Conservation (phyloP, 64 coral and sea anemone species). For the Platygyra sinensis region DNA sequence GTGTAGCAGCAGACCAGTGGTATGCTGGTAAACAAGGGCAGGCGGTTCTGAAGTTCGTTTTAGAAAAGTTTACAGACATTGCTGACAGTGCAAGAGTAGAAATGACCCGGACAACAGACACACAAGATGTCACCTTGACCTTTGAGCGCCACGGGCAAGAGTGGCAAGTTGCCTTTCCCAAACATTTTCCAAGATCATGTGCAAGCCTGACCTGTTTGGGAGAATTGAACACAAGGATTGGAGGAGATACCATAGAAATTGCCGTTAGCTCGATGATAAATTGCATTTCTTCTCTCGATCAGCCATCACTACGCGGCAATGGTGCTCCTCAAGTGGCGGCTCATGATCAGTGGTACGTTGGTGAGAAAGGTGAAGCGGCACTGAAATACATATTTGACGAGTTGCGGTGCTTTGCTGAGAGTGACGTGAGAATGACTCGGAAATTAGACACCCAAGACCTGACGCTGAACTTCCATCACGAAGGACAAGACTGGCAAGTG, state of each 20-base stretch:
- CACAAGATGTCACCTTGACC: neutral
- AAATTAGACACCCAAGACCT: neutral
- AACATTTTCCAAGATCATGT: neutral
- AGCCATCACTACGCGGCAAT: neutral
- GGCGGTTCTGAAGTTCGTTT: neutral
- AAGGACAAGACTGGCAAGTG: constrained; percentile 3
- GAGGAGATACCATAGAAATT: neutral
- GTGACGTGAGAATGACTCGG: neutral
- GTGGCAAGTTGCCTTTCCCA: neutral
- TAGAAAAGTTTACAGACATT: neutral
- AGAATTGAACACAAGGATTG: neutral
- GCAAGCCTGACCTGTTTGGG: neutral
- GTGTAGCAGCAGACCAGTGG: neutral
- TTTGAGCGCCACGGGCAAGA: neutral
- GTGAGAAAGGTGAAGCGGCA: neutral
- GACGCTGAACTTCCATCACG: neutral
- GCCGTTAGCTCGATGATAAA: neutral
- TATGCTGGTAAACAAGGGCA: neutral
- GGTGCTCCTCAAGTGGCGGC: neutral
- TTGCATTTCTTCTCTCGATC: neutral
- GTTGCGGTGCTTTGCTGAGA: neutral
- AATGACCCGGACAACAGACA: neutral
- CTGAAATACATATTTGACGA: neutral
- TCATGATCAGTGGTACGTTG: constrained; percentile 2
- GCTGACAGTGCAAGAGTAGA: neutral